Conservation (phyloP, 2,113 vertebrate species). For the Pitta sordida region DNA sequence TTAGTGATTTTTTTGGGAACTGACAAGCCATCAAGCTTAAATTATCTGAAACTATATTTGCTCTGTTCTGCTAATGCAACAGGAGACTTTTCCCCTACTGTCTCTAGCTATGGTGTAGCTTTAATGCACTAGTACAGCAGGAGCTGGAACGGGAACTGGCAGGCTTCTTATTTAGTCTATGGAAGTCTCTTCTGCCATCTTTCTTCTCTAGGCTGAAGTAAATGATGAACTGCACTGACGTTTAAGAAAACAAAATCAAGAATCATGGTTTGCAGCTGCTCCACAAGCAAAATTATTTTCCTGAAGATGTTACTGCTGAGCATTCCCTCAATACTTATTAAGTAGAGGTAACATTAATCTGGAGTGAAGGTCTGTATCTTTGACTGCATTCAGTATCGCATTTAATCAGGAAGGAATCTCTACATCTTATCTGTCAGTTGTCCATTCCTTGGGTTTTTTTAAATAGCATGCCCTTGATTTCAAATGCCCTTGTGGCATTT, state of each 20-base stretch:
- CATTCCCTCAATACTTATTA: neutral
- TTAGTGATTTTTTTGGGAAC: neutral
- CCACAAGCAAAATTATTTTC: neutral
- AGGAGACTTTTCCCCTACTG: neutral
- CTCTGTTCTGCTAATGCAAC: neutral
- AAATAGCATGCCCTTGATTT: neutral
- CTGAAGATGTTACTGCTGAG: neutral
- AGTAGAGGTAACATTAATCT: neutral
- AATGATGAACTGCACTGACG: neutral
- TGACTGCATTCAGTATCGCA: neutral
- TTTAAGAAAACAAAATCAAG: neutral
- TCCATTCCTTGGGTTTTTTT: neutral
- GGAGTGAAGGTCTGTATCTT: neutral
- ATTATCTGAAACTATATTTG: neutral
- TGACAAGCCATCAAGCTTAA: neutral
- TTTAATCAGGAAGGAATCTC: neutral
- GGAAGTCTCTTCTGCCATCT: neutral
- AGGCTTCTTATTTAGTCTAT: neutral
- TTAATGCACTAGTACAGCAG: neutral
- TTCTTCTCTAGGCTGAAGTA: neutral
- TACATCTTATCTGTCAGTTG: neutral
- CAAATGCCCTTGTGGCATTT: neutral
- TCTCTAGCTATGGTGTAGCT: neutral
- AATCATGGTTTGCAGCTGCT: neutral
- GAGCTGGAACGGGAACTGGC: neutral